Base-by-base conservation (phyloP, 2,797 vertebrate species). In the Poecile montanus region DNA sequence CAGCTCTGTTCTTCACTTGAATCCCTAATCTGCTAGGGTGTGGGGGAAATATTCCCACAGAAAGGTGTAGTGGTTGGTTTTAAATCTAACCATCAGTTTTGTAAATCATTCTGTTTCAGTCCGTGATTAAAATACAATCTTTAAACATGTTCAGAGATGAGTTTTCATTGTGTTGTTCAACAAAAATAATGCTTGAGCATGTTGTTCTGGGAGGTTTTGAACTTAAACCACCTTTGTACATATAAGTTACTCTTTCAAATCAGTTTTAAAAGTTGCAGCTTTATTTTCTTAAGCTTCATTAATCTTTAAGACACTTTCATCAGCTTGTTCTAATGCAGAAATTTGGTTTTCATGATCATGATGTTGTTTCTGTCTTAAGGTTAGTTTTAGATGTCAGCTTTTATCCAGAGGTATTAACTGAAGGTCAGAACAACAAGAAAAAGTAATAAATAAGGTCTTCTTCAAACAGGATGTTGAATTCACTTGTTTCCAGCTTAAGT, bases 81-180 rank as follows among this genome's bases (percentile, higher is more conserved):
- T 97, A 96, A 96, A 96, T 95, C 95, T 96, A 94, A 95, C 96
- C 96, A 96, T 97, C 93, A 91, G 96, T 97, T 97, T 97, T 97
- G 96, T 97, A 97, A 94, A 95, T 80, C 95, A 97, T 97, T 40
- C 95, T 97, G 96, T 97, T 97, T 97, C 95, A 93, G 94, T 96
- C 96, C 4, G 95, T 97, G 96, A 97, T 97, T 97, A 97, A 97
- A 97, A 91, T 82, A 78, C 81, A 92, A 81, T 94, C 93, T 96
- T 97, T 96, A 97, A 96, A 95, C 94, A 95, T 96, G 92, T 91
- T 78, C 81, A 66, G 89, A 93, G 85, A 89, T 86, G 93, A 92
- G 94, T 92, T 94, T 93, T 96, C 67, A 30, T 86, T 89, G 85
- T 25, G 89, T 93, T 92, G 50, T 92, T 96, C 67, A 63, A 74